These are phyloP conservation scores for Diadegma fenestrale DNA, from an alignment of 2,888 invertebrate species.

Conservation along the genomic window DNA sequence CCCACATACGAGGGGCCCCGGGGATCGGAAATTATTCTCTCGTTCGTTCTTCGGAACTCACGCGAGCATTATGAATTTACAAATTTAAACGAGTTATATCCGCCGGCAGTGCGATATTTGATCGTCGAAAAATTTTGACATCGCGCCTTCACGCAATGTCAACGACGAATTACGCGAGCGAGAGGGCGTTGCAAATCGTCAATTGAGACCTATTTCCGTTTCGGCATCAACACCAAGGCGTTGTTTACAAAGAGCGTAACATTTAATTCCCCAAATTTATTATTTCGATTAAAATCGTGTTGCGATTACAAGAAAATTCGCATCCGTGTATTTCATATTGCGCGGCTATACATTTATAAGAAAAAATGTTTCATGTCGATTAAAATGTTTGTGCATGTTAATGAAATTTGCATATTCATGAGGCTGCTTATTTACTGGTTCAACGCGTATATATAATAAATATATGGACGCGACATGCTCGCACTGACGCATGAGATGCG, in stretches of 20 bases:
- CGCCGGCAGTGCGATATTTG: slow-evolving; percentile 56
- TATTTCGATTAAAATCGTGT: no score
- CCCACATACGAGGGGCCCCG: not conserved
- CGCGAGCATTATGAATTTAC: slow-evolving; percentile 58
- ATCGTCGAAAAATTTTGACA: slow-evolving; percentile 57
- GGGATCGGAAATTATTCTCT: slow-evolving; percentile 12
- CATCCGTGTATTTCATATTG: slow-evolving; percentile 32
- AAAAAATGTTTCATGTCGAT: not conserved
- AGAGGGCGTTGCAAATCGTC: slow-evolving; percentile 42
- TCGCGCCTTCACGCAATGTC: slow-evolving; percentile 1
- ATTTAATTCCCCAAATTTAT: not conserved
- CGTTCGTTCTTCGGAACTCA: no score
- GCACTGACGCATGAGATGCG: not conserved
- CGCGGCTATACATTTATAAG: slow-evolving; percentile 3
- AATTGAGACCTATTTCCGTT: slow-evolving; percentile 55
- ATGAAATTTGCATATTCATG: slow-evolving; percentile 52
- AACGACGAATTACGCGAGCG: not conserved
- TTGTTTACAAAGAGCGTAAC: not conserved
- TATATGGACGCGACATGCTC: not conserved
- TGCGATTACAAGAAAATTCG: slow-evolving; percentile 28
- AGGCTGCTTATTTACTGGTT: slow-evolving; percentile 45
- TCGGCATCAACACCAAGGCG: not conserved
- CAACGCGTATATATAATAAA: not conserved
- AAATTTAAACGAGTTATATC: slow-evolving; percentile 69
- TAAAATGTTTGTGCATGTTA: not conserved